Evolutionary conservation across 2,888 invertebrate species (phyloP), one percentile per base, ranked within the genome.

Genomic region (Mythimna albipuncta): DNA sequence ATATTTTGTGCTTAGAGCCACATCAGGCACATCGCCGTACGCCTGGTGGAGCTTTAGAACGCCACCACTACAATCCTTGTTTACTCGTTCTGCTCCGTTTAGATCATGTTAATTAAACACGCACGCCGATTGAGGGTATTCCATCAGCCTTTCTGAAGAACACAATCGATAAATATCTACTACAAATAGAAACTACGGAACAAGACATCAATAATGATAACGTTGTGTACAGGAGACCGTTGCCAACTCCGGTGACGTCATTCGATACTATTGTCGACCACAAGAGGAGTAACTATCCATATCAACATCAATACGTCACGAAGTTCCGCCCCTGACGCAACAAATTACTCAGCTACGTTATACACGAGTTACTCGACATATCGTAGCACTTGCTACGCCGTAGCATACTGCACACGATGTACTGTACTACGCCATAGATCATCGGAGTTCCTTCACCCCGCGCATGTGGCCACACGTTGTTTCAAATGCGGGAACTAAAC

Each of bases 361-460:
- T 21, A 62, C 21, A 57, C 9, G 44, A 47, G 35, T 65, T 32
- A 38, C 50, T 21, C 19, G 52, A 59, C 50, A 61, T 62, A 44
- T 57, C 82, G 79, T 82, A 77, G 82, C 64, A 38, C 61, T 82
- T 58, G 77, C 59, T 71, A 70, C 54, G 41, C 32, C 50, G 82
- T 71, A 82, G 79, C 79, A 64, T 82, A 67, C 54, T 63, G 72
- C 83, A 68, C 77, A 44, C 13, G 44, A 13, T 13, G 44, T 68
- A 62, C 82, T 67, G 62, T 63, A 68, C 83, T 78, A 78, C 79
- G 72, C 82, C 72, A 58, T 79, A 77, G 64, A 71, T 78, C 72
- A 78, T 78, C 55, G 35, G 57, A 64, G 79, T 72, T 78, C 64
- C 35, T 65, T 66, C 54, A 82, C 67, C 79, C 21, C 19, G 52